Conservation (phyloP, 64 coral and sea anemone species). For the Stichodactyla helianthus region DNA sequence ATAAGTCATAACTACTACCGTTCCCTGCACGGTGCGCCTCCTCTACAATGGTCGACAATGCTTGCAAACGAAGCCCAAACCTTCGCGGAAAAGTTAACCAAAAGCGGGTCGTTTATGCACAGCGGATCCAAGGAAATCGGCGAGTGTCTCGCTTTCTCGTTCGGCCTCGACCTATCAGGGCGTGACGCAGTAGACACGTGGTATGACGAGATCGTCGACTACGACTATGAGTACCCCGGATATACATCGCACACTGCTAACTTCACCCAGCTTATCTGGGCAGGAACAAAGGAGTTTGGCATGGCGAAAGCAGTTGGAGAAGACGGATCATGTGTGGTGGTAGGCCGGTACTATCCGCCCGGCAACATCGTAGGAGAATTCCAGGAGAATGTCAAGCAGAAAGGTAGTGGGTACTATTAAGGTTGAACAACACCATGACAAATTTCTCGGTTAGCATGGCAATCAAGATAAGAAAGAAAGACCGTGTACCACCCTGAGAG, state of each 20-base stretch:
- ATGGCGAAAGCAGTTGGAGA: conserved; percentile 74
- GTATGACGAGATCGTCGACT: conserved; percentile 82
- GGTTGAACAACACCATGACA: not conserved
- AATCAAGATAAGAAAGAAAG: not conserved
- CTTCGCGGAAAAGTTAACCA: conserved; percentile 66
- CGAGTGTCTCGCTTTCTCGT: conserved; percentile 76
- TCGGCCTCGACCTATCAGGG: conserved; percentile 51
- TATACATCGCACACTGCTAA: conserved; percentile 70
- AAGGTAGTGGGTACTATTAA: conserved; percentile 5
- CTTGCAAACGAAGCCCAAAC: conserved; percentile 74
- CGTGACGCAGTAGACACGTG: conserved; percentile 78
- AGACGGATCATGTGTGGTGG: conserved; percentile 70
- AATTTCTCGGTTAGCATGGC: not conserved
- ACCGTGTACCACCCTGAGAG: no score
- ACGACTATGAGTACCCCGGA: conserved; percentile 67
- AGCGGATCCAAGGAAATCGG: conserved; percentile 80
- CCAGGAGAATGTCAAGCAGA: conserved; percentile 71
- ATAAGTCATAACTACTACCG: conserved; percentile 95
- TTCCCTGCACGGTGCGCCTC: conserved; percentile 78
- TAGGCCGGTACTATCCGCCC: conserved; percentile 75
- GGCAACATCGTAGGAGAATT: conserved; percentile 84
- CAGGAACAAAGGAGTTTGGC: conserved; percentile 72
- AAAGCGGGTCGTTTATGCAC: conserved; percentile 69
- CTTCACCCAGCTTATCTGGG: conserved; percentile 84
- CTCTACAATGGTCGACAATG: conserved; percentile 69